Base-by-base conservation (phyloP, 2,113 vertebrate species). In the Platichthys flesus region DNA sequence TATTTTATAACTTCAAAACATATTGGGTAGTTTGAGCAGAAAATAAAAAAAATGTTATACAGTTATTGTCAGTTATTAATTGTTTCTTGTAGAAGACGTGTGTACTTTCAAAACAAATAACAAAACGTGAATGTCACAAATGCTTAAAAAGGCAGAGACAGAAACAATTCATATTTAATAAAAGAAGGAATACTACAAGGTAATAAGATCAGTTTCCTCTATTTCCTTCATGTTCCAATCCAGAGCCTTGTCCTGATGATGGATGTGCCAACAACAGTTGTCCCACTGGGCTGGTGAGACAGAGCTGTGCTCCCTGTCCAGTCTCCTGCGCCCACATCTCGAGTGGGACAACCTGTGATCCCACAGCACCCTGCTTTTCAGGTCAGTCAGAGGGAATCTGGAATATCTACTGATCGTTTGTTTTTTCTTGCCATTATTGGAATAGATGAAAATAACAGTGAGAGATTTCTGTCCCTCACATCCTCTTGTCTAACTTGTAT, bases 321-420 rank as follows among this genome's bases (percentile, higher is more conserved):
- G n/a, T 94, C 16, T 96, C 95, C 63, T 98, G 97, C 15, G 90
- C 93, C 0, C 95, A 97, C 35, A 54, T 96, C 78, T 94, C 93
- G 24, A 87, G 85, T 20, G 88, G 76, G 23, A 61, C 42, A 0
- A 2, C 12, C 5, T 97, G 97, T 78, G 73, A 81, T 0, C 26
- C 67, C 0, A 49, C 78, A 4, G 21, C n/a, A 31, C 73, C 73
- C 75, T 98, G 97, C 77, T 89, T 91, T 78, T 92, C 95, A 62
- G 96, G 97, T 97, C 54, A 81, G 74, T 60, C 56, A 24, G 6
- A 9, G 24, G 23, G 20, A 42, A 16, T 12, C 26, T 49, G 31
- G 4, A 71, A 14, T 4, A 59, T 20, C 9, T 21, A 9, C 2
- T 55, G 20, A 70, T 52, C 20, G 18, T 6, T 16, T n/a, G 9